These are phyloP conservation scores for Polyergus mexicanus DNA, from an alignment of 1,140 invertebrate species.

Conservation along the genomic window DNA sequence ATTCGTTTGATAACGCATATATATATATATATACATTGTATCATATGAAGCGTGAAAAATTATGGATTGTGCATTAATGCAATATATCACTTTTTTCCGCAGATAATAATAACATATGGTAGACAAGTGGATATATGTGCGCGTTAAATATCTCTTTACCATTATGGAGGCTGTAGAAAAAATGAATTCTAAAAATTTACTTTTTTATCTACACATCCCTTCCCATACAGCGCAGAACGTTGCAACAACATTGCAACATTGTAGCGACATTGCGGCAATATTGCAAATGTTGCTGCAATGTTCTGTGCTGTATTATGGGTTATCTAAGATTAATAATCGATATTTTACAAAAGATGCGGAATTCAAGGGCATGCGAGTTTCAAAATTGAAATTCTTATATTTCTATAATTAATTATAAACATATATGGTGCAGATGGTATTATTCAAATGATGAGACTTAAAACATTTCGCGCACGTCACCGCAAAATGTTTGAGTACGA, in stretches of 20 bases:
- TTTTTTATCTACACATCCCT: no score
- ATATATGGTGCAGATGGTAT: no score
- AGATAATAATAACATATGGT: not conserved
- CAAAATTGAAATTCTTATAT: not conserved
- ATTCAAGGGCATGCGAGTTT: not conserved
- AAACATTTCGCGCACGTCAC: not conserved
- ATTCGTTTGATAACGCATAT: slow-evolving; percentile 49
- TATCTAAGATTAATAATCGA: not conserved
- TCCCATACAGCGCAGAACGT: no score
- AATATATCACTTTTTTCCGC: not conserved
- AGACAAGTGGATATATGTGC: not conserved
- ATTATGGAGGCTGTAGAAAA: not conserved
- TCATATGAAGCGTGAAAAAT: slow-evolving; percentile 27
- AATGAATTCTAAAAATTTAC: not conserved
- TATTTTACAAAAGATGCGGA: not conserved
- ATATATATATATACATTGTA: not conserved
- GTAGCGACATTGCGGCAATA: no score
- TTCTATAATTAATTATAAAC: no score
- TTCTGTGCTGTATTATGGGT: no score
- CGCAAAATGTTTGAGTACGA: not conserved
- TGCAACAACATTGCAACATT: no score
- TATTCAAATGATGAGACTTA: no score
- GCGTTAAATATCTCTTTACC: not conserved
- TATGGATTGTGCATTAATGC: not conserved
- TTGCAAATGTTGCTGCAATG: no score